Evolutionary conservation across 1,140 invertebrate species (phyloP), one percentile per base, ranked within the genome.

Genomic region (Euura lappo): DNA sequence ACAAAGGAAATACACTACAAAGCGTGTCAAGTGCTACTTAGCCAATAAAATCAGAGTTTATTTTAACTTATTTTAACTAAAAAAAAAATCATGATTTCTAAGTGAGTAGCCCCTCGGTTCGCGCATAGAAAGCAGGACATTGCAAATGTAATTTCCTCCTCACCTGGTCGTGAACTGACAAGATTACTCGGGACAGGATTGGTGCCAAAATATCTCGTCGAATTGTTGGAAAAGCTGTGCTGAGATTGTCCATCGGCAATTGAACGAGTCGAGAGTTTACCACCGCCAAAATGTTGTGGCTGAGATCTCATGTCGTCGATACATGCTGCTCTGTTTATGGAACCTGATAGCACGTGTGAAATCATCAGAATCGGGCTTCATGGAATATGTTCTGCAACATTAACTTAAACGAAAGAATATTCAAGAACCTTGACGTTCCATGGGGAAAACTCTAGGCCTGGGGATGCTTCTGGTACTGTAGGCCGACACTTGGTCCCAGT

Each of bases 401-500:
- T 6, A 4, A 60, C 13, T 60, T 60, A n/a, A 60, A n/a, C 13
- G 51, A 5, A 60, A 8, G 13, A 2, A 60, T 3, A 60, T 60
- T n/a, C 3, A 3, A 60, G 8, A 60, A 84, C 85, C 89, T 90
- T 92, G 89, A 81, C 93, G 89, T 84, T 93, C 90, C 71, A 94
- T 88, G 71, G 93, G 89, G 87, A 94, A 94, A 86, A 96, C 94
- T 78, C 94, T 87, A 2, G 94, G 93, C 71, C 96, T 87, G n/a
- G 95, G 95, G 83, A 96, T 95, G 74, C 94, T 96, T 79, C 96
- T 89, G 72, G 94, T 94, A 83, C 96, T 97, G 85, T 97, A 97
- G 13, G 94, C 94, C 2, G 96, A 97, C 11, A 97, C 92, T 86
- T 97, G 96, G 87, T 98, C 96, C 96, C 96, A 97, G 85, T 98